Base-by-base conservation (phyloP, 2,888 invertebrate species). In the Diadegma fenestrale region DNA sequence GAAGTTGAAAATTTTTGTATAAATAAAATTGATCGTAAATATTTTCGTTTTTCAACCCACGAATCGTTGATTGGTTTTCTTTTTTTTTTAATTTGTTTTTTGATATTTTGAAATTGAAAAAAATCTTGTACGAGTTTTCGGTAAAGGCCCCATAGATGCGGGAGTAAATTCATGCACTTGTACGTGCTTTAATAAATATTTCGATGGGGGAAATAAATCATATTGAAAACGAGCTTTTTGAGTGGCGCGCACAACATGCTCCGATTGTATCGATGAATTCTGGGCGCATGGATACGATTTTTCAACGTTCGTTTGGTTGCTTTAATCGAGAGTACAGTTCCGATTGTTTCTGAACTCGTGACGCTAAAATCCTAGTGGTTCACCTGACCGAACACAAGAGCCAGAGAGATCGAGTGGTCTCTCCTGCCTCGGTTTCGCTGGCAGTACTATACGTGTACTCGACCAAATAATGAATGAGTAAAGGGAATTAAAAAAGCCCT, bases 301-400 rank as follows among this genome's bases (percentile, higher is more conserved):
- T 45, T 41, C 63, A 48, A 48, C 58, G 72, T 68, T 75, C 76
- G 54, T 76, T 80, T 80, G 45, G 45, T 45, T 45, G 64, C 66
- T 58, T 63, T 61, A 51, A 43, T 37, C n/a, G 69, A 72, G 61
- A 69, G 73, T 80, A 54, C 68, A 45, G 68, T 69, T 86, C 37
- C 86, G 73, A 86, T 83, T 86, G 83, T 80, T 86, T 63, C 61
- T 63, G 76, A 72, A 58, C 80, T 83, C 77, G 68, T 73, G 66
- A 64, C 54, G 73, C 51, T 66, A 54, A 68, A 58, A 85, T 63
- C 43, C 72, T 51, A 51, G 33, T 17, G 75, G 43, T 81, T 48
- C 26, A 54, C 19, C 68, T 33, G 41, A 19, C 45, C 63, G 66
- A 37, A 78, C 69, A 72, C 64, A 41, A 26, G 73, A 83, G 68